Conservation (phyloP, 2,797 vertebrate genomes). For the Crotalus adamanteus region DNA sequence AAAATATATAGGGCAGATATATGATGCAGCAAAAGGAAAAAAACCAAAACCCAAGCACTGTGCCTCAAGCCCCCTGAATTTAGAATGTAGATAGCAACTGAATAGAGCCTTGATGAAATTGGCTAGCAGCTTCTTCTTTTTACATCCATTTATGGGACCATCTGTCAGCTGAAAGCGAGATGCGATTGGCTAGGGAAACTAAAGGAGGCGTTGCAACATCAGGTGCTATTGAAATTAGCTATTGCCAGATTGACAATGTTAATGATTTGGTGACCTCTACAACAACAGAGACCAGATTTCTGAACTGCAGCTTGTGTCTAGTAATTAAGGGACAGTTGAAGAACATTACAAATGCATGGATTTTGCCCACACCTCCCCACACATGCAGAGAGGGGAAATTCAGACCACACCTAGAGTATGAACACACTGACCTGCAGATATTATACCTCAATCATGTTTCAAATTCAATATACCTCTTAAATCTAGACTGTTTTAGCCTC, state of each 20-base stretch:
- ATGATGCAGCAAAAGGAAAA: constrained; percentile 63
- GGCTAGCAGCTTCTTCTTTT: constrained; percentile 77
- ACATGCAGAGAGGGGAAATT: constrained; percentile 48
- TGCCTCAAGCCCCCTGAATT: constrained; percentile 69
- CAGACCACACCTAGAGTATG: constrained; percentile 53
- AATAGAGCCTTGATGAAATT: constrained; percentile 74
- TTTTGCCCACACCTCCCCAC: constrained; percentile 52
- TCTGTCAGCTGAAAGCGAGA: constrained; percentile 79
- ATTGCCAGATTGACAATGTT: constrained; percentile 81
- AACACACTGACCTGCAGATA: constrained; percentile 57
- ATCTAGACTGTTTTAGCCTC: constrained; percentile 68
- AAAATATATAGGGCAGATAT: constrained; percentile 68
- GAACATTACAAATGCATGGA: constrained; percentile 69
- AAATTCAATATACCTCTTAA: constrained; percentile 56
- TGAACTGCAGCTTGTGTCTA: constrained; percentile 80
- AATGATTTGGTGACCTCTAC: constrained; percentile 80
- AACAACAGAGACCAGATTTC: constrained; percentile 80
- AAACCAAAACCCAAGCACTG: constrained; percentile 55
- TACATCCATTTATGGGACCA: constrained; percentile 83
- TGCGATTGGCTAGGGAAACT: constrained; percentile 84
- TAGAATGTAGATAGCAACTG: constrained; percentile 76
- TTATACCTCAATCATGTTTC: constrained; percentile 59
- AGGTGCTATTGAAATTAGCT: constrained; percentile 85
- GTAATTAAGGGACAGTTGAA: constrained; percentile 78
- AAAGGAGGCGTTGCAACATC: constrained; percentile 77